Evolutionary conservation across 2,797 vertebrate species (phyloP).

Genomic region (Mastacembelus armatus): DNA sequence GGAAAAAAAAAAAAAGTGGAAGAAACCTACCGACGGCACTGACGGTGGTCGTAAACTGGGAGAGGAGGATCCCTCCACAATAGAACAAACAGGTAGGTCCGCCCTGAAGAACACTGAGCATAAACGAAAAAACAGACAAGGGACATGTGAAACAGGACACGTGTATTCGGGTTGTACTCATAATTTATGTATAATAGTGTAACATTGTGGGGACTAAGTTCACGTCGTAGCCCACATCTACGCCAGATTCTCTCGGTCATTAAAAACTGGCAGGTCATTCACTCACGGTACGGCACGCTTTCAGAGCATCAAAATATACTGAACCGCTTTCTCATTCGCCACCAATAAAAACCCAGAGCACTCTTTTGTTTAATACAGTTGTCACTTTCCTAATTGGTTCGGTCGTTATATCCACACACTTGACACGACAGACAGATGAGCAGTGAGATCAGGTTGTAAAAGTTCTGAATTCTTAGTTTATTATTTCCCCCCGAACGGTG

Average conservation of each 20-base stretch:
- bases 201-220: no score
- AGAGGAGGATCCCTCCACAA: slow-evolving; percentile 28
- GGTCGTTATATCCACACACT: background rate
- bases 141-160: background rate
- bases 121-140: background rate
- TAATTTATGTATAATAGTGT: no score
- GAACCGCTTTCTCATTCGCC: background rate
- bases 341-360: background rate
- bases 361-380: background rate
- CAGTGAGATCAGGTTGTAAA: background rate
- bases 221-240: no score
- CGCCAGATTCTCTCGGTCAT: no score
- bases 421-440: no score
- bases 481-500: background rate
- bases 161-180: background rate
- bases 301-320: background rate
- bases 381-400: slow-evolving; percentile 30
- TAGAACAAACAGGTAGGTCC: slow-evolving; percentile 54
- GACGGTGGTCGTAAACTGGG: slow-evolving; percentile 2
- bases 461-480: no score
- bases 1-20: slow-evolving; percentile 39
- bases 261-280: slow-evolving; percentile 1
- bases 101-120: background rate
- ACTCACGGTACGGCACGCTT: background rate
- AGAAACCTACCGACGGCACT: slow-evolving; percentile 16